Evolutionary conservation across 2,888 invertebrate genomes (phyloP), one percentile per base, ranked within the genome.

Genomic region (Pandemis cinnamomeana): DNA sequence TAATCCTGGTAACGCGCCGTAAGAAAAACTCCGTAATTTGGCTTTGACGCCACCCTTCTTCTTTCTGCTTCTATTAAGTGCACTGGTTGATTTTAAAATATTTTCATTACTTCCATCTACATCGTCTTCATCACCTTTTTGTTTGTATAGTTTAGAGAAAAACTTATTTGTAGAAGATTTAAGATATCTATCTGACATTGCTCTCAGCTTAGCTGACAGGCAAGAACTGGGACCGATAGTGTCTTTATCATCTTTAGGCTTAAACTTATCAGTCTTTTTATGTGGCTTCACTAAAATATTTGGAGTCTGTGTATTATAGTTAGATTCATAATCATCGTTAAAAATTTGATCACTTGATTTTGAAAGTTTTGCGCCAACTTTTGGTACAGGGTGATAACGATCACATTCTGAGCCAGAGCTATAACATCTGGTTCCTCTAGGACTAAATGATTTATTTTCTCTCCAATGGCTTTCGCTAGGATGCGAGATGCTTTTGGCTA

Each of bases 121-220:
- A 77, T 84, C 82, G 76, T 89, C 86, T 71, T 89, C 87, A 75
- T 92, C 90, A 7, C 90, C 90, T 73, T 89, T 90, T 80, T 91
- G 95, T 82, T 91, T 95, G 81, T 96, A 96, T 67, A 96, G 92
- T 87, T 96, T 96, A 6, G 96, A 96, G 76, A 97, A 93, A 80
- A 97, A 94, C 87, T 93, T 95, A 81, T 95, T 96, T 10, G 96
- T 96, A 0, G 96, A 96, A 67, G 95, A 95, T 82, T 96, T 96
- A 58, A 96, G 89, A 86, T 96, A 96, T 83, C 95, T 95, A 83
- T 96, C 96, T 41, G 96, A 96, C 95, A 96, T 96, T 51, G 96
- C 96, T 77, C 95, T 95, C 76, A 97, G 89, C 89, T 96, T 96
- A 3, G 96, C 96, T 0, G 96, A 95, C 71, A 96, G 89, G 87